Conservation (phyloP, 2,113 vertebrate genomes). For the Mobula birostris region DNA sequence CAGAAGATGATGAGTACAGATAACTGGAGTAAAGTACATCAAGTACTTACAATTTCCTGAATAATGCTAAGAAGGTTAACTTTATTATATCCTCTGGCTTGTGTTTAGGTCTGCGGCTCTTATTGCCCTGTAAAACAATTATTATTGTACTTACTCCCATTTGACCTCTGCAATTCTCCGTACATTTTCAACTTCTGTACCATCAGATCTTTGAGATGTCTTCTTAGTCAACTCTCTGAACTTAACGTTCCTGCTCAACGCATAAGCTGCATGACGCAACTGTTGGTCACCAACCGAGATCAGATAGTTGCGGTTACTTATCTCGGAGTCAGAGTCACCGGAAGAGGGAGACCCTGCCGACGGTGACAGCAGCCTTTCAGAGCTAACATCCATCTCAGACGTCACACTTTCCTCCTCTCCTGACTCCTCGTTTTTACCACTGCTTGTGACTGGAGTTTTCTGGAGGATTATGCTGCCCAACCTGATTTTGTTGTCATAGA, state of each 20-base stretch:
- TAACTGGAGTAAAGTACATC: neutral
- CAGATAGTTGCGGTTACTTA: conserved; percentile 23
- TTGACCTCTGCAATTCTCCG: conserved; percentile 51
- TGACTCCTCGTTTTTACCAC: too few relatives aligned
- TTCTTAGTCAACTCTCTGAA: neutral
- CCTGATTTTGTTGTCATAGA: neutral
- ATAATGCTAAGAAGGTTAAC: too few relatives aligned
- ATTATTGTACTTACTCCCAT: conserved; percentile 46
- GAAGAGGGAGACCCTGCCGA: neutral
- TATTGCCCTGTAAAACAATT: neutral
- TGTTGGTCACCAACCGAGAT: neutral
- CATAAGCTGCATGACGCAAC: conserved; percentile 36
- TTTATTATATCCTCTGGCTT: neutral
- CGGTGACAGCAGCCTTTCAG: neutral
- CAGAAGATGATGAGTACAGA: neutral
- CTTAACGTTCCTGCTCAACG: conserved; percentile 14
- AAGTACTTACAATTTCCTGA: neutral
- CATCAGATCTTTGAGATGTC: too few relatives aligned
- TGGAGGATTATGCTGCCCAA: neutral
- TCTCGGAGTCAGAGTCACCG: neutral
- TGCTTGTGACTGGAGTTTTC: neutral
- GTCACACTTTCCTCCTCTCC: neutral
- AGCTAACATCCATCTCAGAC: neutral
- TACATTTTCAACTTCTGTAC: conserved; percentile 42
- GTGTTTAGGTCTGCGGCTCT: neutral